These are phyloP conservation scores for Nasua narica DNA, from an alignment of 2,797 vertebrate species.

Conservation along the genomic window DNA sequence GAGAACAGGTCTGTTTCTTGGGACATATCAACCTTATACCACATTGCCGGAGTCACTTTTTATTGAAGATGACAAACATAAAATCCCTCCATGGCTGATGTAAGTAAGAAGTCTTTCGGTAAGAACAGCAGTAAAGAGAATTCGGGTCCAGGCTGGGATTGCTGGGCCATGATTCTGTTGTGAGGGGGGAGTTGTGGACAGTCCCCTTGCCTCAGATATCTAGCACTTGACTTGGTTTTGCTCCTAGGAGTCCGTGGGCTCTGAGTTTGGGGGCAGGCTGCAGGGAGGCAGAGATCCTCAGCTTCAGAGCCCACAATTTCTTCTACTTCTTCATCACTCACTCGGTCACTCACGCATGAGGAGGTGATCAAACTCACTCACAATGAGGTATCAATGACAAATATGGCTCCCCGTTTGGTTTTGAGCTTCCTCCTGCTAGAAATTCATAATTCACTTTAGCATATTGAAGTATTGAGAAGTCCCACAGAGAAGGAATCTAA, in stretches of 20 bases:
- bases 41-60: slow-evolving; percentile 8
- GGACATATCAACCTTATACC: background rate
- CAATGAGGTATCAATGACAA: background rate
- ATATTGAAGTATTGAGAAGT: background rate
- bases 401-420: background rate
- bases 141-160: background rate
- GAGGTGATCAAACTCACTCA: background rate
- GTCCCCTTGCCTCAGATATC: background rate
- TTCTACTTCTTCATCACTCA: background rate
- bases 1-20: slow-evolving; percentile 48
- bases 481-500: background rate
- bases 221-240: background rate
- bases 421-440: background rate
- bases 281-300: background rate
- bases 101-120: background rate
- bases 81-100: background rate
- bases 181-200: background rate
- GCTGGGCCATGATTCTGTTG: background rate
- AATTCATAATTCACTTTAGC: background rate
- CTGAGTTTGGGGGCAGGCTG: background rate
- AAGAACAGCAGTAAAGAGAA: background rate
- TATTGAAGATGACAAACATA: slow-evolving; percentile 16
- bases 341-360: background rate
- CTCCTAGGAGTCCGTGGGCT: background rate
- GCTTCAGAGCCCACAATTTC: background rate